Conservation (phyloP, 2,113 vertebrate genomes). For the Anolis sagrei region DNA sequence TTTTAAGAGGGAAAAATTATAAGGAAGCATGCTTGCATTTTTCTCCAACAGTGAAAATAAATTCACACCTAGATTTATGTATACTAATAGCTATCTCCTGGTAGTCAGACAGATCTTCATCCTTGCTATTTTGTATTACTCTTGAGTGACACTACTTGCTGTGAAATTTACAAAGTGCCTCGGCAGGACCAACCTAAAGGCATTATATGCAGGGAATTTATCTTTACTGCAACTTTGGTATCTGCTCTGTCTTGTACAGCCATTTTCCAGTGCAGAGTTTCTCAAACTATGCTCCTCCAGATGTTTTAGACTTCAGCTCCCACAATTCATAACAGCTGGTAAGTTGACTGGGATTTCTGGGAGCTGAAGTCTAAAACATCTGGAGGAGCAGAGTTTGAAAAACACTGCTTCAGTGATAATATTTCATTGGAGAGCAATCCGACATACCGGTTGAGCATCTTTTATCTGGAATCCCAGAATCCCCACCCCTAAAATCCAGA, state of each 20-base stretch:
- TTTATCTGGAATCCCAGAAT: too few relatives aligned
- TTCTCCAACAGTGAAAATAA: not conserved
- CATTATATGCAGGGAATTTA: not conserved
- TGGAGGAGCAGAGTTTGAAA: too few relatives aligned
- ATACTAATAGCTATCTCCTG: not conserved
- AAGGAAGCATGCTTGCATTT: not conserved
- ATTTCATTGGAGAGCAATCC: too few relatives aligned
- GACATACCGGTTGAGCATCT: too few relatives aligned
- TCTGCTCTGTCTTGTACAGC: not conserved
- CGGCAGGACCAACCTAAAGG: not conserved
- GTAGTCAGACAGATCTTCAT: not conserved
- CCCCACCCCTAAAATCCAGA: too few relatives aligned
- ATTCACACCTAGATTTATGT: not conserved
- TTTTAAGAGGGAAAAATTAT: not conserved
- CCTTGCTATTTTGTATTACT: not conserved
- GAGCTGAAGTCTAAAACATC: too few relatives aligned
- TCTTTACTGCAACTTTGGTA: not conserved
- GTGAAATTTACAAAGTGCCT: not conserved
- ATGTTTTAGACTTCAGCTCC: too few relatives aligned
- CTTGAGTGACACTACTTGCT: not conserved
- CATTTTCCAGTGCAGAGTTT: too few relatives aligned
- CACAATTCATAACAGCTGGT: too few relatives aligned
- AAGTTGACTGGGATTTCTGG: too few relatives aligned
- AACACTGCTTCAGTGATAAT: too few relatives aligned
- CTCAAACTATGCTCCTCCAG: too few relatives aligned